Conservation (phyloP, 2,113 vertebrate genomes). For the Odobenus rosmarus region DNA sequence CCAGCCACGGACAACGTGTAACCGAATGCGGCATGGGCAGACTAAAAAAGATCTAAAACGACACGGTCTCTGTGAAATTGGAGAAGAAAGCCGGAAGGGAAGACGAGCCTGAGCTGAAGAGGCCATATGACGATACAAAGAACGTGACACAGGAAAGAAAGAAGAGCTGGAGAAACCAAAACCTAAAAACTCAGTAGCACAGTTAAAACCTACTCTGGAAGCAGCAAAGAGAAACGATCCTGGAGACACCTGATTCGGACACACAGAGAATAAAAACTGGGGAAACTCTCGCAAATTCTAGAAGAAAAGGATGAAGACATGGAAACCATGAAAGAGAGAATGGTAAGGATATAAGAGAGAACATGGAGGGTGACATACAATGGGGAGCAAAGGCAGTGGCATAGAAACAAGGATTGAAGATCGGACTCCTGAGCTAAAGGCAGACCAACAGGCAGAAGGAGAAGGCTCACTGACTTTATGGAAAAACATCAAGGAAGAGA, state of each 20-base stretch:
- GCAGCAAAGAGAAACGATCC: neutral
- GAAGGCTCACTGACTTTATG: neutral
- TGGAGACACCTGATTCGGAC: neutral
- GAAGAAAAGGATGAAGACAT: neutral
- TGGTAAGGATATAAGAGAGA: neutral
- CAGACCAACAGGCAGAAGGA: neutral
- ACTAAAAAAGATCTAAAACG: neutral
- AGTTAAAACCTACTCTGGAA: neutral
- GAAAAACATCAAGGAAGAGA: neutral
- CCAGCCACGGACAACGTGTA: neutral
- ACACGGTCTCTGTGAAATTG: neutral
- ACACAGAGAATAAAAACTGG: neutral
- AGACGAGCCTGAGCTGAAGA: neutral
- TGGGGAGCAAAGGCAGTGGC: neutral
- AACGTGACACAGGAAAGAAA: neutral
- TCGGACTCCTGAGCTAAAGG: neutral
- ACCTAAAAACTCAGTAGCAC: neutral
- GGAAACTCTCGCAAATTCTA: neutral
- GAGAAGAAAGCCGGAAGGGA: neutral
- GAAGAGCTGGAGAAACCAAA: neutral
- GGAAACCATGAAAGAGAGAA: neutral
- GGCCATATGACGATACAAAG: neutral
- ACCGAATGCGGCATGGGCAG: neutral
- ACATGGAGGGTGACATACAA: neutral
- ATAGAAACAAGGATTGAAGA: neutral